phyloP scores from a whole-genome alignment of 2,113 vertebrate genomes.

The Tachuris rubrigastra region DNA sequence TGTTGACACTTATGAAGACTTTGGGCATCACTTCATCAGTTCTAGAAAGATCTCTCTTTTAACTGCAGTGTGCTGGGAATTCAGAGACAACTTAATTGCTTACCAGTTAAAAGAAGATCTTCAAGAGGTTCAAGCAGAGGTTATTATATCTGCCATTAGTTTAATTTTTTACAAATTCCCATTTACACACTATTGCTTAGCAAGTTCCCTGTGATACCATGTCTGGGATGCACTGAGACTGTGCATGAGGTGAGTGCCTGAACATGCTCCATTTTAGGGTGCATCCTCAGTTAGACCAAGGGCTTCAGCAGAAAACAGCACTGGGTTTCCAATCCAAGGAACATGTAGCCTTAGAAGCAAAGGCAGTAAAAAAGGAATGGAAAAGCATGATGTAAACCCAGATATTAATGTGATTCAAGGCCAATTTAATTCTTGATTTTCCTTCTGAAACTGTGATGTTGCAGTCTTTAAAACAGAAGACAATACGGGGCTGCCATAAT shows the following conservation, averaged over 20 bases:
- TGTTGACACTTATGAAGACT: neutral
- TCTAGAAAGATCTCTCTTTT: neutral
- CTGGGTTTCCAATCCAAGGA: neutral
- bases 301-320: neutral
- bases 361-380: neutral
- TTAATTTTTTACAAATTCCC: neutral
- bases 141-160: neutral
- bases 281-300: accelerated
- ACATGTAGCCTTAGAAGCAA: neutral
- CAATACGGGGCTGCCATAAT: slow-evolving; percentile 1
- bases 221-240: no score
- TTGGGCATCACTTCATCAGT: neutral
- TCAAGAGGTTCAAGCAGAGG: neutral
- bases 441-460: neutral
- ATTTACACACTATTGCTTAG: neutral
- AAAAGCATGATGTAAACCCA: neutral
- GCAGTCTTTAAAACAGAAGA: neutral
- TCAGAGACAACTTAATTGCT: neutral
- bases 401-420: neutral
- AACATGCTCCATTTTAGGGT: neutral
- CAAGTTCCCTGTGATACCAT: neutral
- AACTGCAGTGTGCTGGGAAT: neutral
- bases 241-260: neutral
- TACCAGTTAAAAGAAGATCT: neutral
- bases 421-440: neutral